These are phyloP conservation scores for Bubo blakistoni DNA, from an alignment of 2,113 vertebrate species.

Conservation along the genomic window DNA sequence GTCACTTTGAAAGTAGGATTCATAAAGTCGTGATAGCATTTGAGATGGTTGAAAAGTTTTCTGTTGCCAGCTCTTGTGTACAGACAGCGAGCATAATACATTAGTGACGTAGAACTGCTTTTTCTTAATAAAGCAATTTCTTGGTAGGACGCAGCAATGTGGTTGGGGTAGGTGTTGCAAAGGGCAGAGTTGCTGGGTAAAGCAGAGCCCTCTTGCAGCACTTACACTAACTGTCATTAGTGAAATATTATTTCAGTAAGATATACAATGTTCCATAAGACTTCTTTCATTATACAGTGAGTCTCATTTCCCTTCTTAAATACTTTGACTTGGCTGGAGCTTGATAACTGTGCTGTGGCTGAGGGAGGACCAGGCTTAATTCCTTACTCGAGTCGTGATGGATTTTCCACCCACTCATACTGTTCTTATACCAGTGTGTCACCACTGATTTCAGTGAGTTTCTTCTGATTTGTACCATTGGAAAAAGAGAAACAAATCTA, in stretches of 20 bases:
- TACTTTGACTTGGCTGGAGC: not conserved
- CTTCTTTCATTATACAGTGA: not conserved
- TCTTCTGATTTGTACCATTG: not conserved
- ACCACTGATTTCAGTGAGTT: not conserved
- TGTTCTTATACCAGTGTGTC: not conserved
- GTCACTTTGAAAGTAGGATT: not conserved
- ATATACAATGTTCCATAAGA: not conserved
- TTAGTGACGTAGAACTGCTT: not conserved
- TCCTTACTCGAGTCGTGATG: not conserved
- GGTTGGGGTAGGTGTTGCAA: not conserved
- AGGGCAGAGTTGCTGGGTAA: not conserved
- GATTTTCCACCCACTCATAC: not conserved
- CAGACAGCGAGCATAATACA: fast-evolving
- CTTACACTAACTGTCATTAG: not conserved
- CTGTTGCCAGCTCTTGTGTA: not conserved
- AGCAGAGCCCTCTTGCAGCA: not conserved
- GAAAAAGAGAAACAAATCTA: not conserved
- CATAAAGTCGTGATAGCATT: not conserved
- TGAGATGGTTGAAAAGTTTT: not conserved
- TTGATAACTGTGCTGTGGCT: not conserved
- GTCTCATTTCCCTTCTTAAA: not conserved
- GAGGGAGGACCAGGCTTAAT: not conserved
- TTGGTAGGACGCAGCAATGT: not conserved
- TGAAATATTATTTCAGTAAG: not conserved
- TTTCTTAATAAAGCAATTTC: not conserved